Base-by-base conservation (phyloP, 2,797 vertebrate species). In the Notoglanidium macrostoma region DNA sequence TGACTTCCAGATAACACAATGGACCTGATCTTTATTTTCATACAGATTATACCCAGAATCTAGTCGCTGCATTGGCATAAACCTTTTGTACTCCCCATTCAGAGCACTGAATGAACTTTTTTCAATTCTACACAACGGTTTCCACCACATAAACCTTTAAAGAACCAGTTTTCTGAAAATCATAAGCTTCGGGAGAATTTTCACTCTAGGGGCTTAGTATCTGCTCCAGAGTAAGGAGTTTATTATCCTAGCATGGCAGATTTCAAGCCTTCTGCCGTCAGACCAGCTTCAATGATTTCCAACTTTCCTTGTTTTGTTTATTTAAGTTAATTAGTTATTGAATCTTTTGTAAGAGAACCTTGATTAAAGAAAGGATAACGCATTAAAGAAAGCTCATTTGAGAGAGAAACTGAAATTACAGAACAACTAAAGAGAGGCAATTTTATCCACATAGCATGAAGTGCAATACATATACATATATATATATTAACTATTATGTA, bases 11-110 rank as follows among this genome's bases (percentile, higher is more conserved):
- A 84, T 59, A 78, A 49, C 23, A 26, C 32, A 67, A 67, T 63
- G 79, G 11, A 3, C 10, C 49, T 83, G 63, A 76, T 65, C 68
- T 59, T 65, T 44, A 82, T n/a, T 40, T 26, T 87, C 49, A 76
- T 5, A 63, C 29, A 63, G 79, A 26, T 87, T 72, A 65, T 67
- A 81, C 1, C 65, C 35, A 32, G 57, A 54, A 70, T 83, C 57
- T 5, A 29, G n/a, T n/a, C 6, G 44, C 26, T 32, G 8, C 81
- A 74, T 55, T 49, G 63, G 46, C 23, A 49, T 63, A 83, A 65
- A 83, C 32, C 35, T 7, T 51, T 83, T 35, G 35, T 51, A 55
- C 59, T 76, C 26, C 44, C 67, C 70, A 73, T 82, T 63, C 59
- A 57, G 21, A 65, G 23, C 8, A 40, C 2, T 4, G 54, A 87